phyloP scores from a whole-genome alignment of 1,140 invertebrate genomes.

The Schlechtendalia chinensis region DNA sequence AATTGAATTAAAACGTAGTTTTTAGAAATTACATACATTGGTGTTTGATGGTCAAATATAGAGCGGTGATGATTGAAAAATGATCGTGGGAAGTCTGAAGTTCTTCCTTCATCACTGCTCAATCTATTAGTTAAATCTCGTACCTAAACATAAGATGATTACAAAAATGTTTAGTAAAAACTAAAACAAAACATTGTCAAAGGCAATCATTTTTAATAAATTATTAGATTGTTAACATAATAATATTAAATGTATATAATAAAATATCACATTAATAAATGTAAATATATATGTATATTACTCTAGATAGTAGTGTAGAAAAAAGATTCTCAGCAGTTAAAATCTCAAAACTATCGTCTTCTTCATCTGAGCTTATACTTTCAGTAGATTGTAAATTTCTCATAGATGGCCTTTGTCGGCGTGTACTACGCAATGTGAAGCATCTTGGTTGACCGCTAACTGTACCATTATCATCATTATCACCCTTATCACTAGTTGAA shows the following conservation, averaged over 20 bases:
- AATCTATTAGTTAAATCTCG: conserved; percentile 78
- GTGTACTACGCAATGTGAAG: conserved; percentile 54
- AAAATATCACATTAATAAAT: not conserved
- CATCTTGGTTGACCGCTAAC: conserved; percentile 49
- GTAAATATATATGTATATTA: conserved; percentile 55
- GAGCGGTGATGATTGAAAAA: conserved; percentile 54
- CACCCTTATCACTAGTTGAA: conserved; percentile 45
- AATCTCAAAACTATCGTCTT: conserved; percentile 85
- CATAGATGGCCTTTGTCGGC: conserved; percentile 62
- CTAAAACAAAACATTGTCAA: too few relatives aligned
- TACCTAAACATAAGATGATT: conserved; percentile 60
- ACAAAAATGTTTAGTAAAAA: not conserved
- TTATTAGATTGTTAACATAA: too few relatives aligned
- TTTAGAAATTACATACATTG: conserved; percentile 31
- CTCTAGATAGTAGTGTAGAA: conserved; percentile 78
- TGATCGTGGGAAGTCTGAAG: conserved; percentile 56
- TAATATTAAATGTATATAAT: not conserved
- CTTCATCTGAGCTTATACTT: conserved; percentile 82
- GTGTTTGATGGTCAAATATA: conserved; percentile 53
- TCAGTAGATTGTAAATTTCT: conserved; percentile 70
- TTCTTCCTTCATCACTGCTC: conserved; percentile 72
- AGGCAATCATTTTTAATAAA: too few relatives aligned
- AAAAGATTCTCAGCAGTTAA: conserved; percentile 87
- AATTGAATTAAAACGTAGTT: not conserved
- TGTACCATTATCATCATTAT: conserved; percentile 51